Percentiles rank a stretch among this genome's conserved stretches.
Conservation (phyloP, 2,888 invertebrate species). For the Rhodophaea formosa region DNA sequence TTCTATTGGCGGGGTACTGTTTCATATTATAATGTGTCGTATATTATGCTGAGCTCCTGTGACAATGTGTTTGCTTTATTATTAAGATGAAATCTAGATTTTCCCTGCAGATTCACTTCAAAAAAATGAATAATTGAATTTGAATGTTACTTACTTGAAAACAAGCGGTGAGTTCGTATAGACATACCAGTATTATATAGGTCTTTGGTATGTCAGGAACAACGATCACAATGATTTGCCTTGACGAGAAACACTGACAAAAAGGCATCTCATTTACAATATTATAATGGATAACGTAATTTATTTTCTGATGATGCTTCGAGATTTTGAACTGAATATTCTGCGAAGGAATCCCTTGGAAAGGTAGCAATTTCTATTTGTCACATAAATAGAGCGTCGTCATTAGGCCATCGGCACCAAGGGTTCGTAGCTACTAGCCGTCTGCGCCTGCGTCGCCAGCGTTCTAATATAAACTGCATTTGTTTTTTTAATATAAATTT, state of each 20-base stretch:
- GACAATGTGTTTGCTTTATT: slow-evolving; percentile 38
- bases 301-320: slow-evolving; percentile 54
- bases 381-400: slow-evolving; percentile 73
- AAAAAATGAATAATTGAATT: too few species aligned
- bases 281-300: slow-evolving; percentile 44
- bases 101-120: too few species aligned
- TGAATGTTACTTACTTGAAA: too few species aligned
- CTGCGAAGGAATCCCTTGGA: slow-evolving; percentile 58
- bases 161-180: too few species aligned
- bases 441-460: slow-evolving; percentile 31
- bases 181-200: too few species aligned
- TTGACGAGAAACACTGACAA: too few species aligned
- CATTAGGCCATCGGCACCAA: slow-evolving; percentile 64
- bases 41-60: slow-evolving; percentile 44
- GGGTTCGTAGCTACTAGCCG: slow-evolving; percentile 25
- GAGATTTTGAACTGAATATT: slow-evolving; percentile 60
- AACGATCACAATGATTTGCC: too few species aligned
- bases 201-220: too few species aligned
- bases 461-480: not conserved
- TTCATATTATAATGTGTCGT: slow-evolving; percentile 40
- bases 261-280: too few species aligned
- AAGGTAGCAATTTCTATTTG: slow-evolving; percentile 67
- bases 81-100: too few species aligned
- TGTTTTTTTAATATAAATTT: not conserved
- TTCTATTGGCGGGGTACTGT: slow-evolving; percentile 26